Conservation (phyloP, 1,140 invertebrate species). For the Oreohelix idahoensis region DNA sequence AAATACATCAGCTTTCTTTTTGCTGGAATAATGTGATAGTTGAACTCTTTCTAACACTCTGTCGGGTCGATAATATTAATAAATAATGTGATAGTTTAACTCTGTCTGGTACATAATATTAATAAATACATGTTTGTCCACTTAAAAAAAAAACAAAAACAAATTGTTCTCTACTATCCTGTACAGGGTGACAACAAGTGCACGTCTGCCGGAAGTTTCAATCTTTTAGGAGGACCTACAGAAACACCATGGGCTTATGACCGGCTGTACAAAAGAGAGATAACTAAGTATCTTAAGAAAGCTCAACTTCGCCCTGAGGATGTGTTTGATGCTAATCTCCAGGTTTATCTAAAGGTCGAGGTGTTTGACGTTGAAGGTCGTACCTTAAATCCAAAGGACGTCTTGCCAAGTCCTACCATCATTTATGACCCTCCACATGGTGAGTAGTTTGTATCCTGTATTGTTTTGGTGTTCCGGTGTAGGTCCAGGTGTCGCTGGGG, state of each 20-base stretch:
- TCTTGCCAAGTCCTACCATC: constrained; percentile 45
- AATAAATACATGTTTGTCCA: too few species aligned
- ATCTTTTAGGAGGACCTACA: constrained; percentile 39
- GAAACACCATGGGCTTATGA: constrained; percentile 47
- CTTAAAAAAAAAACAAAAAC: too few species aligned
- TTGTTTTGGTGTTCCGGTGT: too few species aligned
- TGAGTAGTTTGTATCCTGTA: too few species aligned
- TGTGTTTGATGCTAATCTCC: not conserved
- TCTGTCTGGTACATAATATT: too few species aligned
- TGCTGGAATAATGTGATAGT: too few species aligned
- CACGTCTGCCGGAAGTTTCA: constrained; percentile 41
- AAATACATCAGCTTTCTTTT: too few species aligned
- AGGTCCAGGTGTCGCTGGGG: too few species aligned
- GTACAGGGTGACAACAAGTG: constrained; percentile 25
- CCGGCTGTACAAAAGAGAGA: constrained; percentile 39
- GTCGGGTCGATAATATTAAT: too few species aligned
- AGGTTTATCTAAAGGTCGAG: constrained; percentile 25
- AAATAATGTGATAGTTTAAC: too few species aligned
- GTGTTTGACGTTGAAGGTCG: constrained; percentile 34
- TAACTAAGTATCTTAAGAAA: constrained; percentile 23
- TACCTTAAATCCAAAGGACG: not conserved
- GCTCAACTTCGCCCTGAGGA: not conserved
- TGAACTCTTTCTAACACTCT: too few species aligned
- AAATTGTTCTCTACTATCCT: too few species aligned
- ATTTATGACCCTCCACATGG: constrained; percentile 28